Base-by-base conservation (phyloP, 2,113 vertebrate species). In the Phocoena phocoena region DNA sequence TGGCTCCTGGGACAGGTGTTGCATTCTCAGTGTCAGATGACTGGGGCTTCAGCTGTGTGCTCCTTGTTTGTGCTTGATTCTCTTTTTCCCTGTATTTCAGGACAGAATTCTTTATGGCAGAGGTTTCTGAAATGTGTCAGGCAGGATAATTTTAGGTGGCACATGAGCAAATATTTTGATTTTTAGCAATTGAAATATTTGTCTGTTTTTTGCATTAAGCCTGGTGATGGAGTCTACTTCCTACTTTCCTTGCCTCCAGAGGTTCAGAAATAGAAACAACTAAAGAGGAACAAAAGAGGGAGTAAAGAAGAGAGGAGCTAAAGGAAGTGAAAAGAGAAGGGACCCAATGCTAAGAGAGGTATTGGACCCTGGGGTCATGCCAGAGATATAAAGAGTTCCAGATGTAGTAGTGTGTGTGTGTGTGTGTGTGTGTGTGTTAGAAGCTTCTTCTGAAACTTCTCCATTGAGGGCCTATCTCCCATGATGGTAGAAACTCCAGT, bases 401-500 rank as follows among this genome's bases (percentile, higher is more conserved):
- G 33, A 81, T 13, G 0, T 14, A 33, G 20, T 36, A 36, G 36
- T 36, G 36, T 36, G 36, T 36, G 36, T 36, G 36, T 36, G 36
- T 36, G 36, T 36, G 36, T 36, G 36, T 36, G 36, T 36, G 36
- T 36, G 36, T 36, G 36, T 36, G 17, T 10, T 47, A 55, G 9
- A 81, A 65, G 20, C 1, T 80, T 41, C 0, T 80, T 41, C 7
- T 41, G 58, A 60, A 68, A 1, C 41, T 28, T 60, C 23, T 20
- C 7, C 44, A 5, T 2, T 55, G 23, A 3, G 25, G 1, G 0
- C n/a, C 25, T 13, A 3, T 53, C 9, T 36, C 3, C 25, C 6
- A 18, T 73, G 50, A 65, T 38, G 8, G 15, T 0, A 71, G 38
- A 7, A 8, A 44, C 1, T 60, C 15, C 17, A 87, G 5, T 28